Evolutionary conservation across 2,113 vertebrate species (phyloP), one percentile per base, ranked within the genome.

Genomic region (Sterna hirundo): DNA sequence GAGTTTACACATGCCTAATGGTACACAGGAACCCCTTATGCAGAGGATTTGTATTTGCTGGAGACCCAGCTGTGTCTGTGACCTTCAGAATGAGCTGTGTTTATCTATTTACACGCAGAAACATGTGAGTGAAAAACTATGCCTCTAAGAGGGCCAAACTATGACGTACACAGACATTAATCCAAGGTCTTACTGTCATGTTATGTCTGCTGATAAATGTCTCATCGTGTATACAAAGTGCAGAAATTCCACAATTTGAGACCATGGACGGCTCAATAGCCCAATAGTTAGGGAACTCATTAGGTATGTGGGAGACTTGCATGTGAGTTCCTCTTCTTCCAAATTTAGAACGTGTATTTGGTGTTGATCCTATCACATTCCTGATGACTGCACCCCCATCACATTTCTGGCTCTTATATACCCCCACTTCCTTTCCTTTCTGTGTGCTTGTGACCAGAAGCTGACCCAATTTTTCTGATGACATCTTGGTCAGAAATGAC

Each of bases 401-500:
- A 26, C 49, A 27, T 14, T 88, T 72, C 71, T 88, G 79, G 8
- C 40, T 90, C 25, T 57, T 72, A 61, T 52, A 4, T 11, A 13
- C 4, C 18, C 34, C 40, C 18, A 25, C 51, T 26, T 38, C 60
- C 40, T 57, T 82, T 46, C 74, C 25, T 75, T 34, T 55, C 71
- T 54, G 7, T 47, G 10, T 85, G 47, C 70, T 57, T 80, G 22
- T 69, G 75, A 69, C 62, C 85, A 95, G 74, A 79, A 90, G 75
- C 36, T 88, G 79, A 83, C 62, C 88, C 49, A 61, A 83, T 90
- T 94, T 92, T 92, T 49, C 71, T 77, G 75, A 83, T 70, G 75
- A 61, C 79, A 86, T 44, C 62, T 83, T 93, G 95, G 83, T 70
- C 85, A 88, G 70, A 88, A 92, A 74, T 88, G 40, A 90, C 71